Conservation (phyloP, 2,888 invertebrate genomes). For the Deilephila porcellus region DNA sequence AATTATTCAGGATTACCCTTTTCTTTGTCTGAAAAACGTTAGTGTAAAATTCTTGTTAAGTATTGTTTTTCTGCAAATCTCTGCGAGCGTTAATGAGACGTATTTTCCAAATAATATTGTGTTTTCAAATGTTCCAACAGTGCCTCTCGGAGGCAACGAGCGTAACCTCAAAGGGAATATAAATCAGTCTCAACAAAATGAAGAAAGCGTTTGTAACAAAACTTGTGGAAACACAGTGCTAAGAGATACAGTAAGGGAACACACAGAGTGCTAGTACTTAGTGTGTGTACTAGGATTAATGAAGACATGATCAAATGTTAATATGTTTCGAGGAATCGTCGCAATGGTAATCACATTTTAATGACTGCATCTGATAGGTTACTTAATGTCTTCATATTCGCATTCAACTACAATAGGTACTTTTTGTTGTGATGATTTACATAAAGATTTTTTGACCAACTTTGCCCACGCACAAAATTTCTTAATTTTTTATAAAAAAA, state of each 20-base stretch:
- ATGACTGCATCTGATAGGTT: slow-evolving; percentile 20
- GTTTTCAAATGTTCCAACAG: slow-evolving; percentile 29
- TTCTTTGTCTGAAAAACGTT: slow-evolving; percentile 11
- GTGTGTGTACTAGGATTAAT: neutral
- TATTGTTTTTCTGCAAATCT: slow-evolving; percentile 14
- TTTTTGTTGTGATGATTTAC: neutral
- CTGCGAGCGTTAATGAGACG: slow-evolving; percentile 14
- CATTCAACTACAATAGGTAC: slow-evolving; percentile 35
- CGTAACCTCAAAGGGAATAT: slow-evolving; percentile 51
- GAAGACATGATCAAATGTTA: slow-evolving; percentile 20
- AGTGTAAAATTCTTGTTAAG: slow-evolving; percentile 5
- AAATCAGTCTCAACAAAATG: slow-evolving; percentile 35
- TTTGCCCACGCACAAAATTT: no score
- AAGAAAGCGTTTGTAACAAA: slow-evolving; percentile 9
- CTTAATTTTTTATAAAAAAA: no score
- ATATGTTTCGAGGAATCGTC: slow-evolving; percentile 21
- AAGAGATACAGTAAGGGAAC: slow-evolving; percentile 1
- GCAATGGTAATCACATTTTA: slow-evolving; percentile 11
- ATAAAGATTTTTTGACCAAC: no score
- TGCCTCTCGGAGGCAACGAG: slow-evolving; percentile 44
- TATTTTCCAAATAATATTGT: slow-evolving; percentile 18
- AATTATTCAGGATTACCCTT: neutral
- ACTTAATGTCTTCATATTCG: slow-evolving; percentile 7
- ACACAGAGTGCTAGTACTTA: neutral
- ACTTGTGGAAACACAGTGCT: neutral